phyloP scores from a whole-genome alignment of 2,888 invertebrate species.

The Eupithecia centaureata region DNA sequence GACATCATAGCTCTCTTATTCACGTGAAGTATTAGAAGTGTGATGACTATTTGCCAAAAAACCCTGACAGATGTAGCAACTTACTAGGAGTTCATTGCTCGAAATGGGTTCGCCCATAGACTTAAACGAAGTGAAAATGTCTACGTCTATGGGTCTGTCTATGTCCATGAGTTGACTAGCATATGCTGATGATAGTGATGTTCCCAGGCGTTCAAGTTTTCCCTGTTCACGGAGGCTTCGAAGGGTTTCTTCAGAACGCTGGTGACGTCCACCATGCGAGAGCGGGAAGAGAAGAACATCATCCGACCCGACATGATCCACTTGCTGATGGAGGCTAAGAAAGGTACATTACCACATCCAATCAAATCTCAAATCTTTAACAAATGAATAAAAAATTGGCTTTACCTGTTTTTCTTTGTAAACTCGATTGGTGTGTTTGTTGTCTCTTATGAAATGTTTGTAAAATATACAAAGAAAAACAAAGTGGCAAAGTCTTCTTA shows the following conservation, averaged over 20 bases:
- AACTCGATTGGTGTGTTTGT: no score
- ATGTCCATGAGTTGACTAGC: no score
- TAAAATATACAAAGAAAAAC: no score
- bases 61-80: background rate
- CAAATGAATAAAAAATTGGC: no score
- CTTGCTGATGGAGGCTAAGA: slow-evolving; percentile 82
- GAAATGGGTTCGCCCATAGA: background rate
- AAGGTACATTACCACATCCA: slow-evolving; percentile 51
- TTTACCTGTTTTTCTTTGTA: no score
- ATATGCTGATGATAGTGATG: background rate
- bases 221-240: slow-evolving; percentile 46
- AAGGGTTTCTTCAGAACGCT: slow-evolving; percentile 63
- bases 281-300: slow-evolving; percentile 64
- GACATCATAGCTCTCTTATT: background rate
- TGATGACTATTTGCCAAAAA: background rate
- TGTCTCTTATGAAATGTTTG: no score
- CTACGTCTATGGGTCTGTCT: no score
- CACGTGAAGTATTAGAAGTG: background rate
- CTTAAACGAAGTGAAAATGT: no score
- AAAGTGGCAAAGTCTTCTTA: no score
- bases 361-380: background rate
- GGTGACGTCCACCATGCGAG: slow-evolving; percentile 66
- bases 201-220: background rate
- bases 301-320: slow-evolving; percentile 82
- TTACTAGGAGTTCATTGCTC: background rate